phyloP scores from a whole-genome alignment of 2,797 vertebrate species.

The Harpagifer antarcticus region DNA sequence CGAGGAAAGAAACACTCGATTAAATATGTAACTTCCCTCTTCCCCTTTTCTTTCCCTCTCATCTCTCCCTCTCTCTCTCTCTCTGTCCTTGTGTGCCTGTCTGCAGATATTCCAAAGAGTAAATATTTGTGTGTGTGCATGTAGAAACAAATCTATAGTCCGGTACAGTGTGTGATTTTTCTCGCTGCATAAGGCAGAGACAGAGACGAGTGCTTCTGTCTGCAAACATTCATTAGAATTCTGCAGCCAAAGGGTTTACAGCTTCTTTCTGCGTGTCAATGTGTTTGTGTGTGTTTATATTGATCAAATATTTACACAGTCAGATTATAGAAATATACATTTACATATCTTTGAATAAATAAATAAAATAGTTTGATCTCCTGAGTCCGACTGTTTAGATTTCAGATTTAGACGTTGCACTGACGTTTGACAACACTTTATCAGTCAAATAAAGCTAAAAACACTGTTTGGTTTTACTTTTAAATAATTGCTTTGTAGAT shows the following conservation, averaged over 20 bases:
- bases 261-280: slow-evolving; percentile 29
- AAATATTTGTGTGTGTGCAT: slow-evolving; percentile 68
- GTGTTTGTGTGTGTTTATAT: slow-evolving; percentile 57
- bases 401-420: slow-evolving; percentile 32
- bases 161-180: slow-evolving; percentile 52
- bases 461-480: not conserved
- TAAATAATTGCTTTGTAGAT: not conserved
- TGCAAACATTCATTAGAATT: slow-evolving; percentile 75
- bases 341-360: slow-evolving; percentile 80
- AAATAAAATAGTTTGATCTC: slow-evolving; percentile 30
- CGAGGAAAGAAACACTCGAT: slow-evolving; percentile 89
- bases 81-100: slow-evolving; percentile 76
- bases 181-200: slow-evolving; percentile 25
- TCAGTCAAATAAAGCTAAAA: not conserved
- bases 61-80: slow-evolving; percentile 55
- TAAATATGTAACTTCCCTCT: slow-evolving; percentile 89
- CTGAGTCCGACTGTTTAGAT: slow-evolving; percentile 36
- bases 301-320: slow-evolving; percentile 80
- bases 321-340: slow-evolving; percentile 80
- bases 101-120: slow-evolving; percentile 70
- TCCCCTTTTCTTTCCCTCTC: slow-evolving; percentile 64
- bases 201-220: slow-evolving; percentile 28
- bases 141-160: slow-evolving; percentile 72
- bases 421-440: not conserved
- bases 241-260: slow-evolving; percentile 73